phyloP scores from a whole-genome alignment of 2,797 vertebrate genomes.

The Sternotherus odoratus region DNA sequence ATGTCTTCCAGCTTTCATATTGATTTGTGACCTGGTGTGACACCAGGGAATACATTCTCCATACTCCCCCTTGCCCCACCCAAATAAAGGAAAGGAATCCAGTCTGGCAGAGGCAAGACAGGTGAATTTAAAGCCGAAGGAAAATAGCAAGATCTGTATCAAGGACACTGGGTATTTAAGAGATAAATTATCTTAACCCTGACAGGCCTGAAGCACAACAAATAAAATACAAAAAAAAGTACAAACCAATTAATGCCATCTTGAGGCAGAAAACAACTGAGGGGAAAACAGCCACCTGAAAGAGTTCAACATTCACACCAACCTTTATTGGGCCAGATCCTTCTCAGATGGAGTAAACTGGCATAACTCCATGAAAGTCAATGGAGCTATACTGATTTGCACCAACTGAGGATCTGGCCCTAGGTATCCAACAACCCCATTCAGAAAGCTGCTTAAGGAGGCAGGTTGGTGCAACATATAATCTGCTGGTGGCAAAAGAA shows the following conservation, averaged over 20 bases:
- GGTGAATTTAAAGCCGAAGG: not conserved
- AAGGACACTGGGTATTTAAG: not conserved
- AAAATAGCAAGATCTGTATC: not conserved
- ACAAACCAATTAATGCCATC: not conserved
- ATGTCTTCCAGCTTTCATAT: not conserved
- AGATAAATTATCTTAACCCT: not conserved
- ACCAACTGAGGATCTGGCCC: conserved; percentile 2
- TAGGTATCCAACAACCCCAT: not conserved
- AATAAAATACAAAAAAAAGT: not conserved
- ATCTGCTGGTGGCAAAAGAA: not conserved
- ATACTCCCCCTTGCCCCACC: not conserved
- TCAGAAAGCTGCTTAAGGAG: not conserved
- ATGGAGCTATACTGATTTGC: not conserved
- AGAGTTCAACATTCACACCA: conserved; percentile 1
- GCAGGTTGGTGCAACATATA: not conserved
- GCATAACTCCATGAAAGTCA: conserved; percentile 10
- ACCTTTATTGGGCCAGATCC: not conserved
- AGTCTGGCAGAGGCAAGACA: not conserved
- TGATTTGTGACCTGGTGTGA: not conserved
- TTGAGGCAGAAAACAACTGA: not conserved
- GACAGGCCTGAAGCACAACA: not conserved
- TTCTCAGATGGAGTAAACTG: conserved; percentile 18
- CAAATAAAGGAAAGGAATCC: conserved; percentile 6
- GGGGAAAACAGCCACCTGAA: not conserved
- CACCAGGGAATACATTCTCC: not conserved